phyloP scores from a whole-genome alignment of 1,140 invertebrate genomes.

The Cyclina sinensis region DNA sequence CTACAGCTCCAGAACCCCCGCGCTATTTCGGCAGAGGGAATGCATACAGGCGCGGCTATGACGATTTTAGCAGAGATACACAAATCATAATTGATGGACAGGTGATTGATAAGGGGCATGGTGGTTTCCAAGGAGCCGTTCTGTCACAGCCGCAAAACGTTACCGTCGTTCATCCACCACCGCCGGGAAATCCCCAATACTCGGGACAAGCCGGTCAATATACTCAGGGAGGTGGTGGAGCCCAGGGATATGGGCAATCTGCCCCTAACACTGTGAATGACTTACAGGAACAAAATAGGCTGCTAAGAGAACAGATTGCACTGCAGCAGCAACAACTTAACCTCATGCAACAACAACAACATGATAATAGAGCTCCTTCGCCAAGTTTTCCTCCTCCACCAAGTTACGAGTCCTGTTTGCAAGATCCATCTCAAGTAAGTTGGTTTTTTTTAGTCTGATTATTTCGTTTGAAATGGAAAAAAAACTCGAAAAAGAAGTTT shows the following conservation, averaged over 20 bases:
- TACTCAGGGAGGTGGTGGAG: not conserved
- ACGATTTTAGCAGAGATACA: not conserved
- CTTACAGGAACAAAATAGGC: conserved; percentile 16
- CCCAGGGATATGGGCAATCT: not conserved
- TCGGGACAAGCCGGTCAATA: not conserved
- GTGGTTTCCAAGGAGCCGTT: not conserved
- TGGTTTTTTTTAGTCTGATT: not conserved
- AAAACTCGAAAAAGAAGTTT: not conserved
- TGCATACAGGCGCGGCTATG: not conserved
- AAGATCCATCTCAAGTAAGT: not conserved
- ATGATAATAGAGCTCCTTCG: not conserved
- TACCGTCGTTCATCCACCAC: not conserved
- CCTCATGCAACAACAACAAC: not conserved
- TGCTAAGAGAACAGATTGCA: not conserved
- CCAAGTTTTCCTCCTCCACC: not conserved
- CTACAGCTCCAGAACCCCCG: not conserved
- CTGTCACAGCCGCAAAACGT: not conserved
- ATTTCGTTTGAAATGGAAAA: too few relatives aligned
- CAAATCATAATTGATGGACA: not conserved
- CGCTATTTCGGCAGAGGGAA: not conserved
- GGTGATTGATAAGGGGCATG: not conserved
- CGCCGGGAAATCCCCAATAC: not conserved
- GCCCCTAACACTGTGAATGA: not conserved
- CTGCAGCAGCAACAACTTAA: not conserved
- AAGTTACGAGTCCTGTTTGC: conserved; percentile 4